Conservation (phyloP, 2,797 vertebrate genomes). For the Peromyscus attwateri region DNA sequence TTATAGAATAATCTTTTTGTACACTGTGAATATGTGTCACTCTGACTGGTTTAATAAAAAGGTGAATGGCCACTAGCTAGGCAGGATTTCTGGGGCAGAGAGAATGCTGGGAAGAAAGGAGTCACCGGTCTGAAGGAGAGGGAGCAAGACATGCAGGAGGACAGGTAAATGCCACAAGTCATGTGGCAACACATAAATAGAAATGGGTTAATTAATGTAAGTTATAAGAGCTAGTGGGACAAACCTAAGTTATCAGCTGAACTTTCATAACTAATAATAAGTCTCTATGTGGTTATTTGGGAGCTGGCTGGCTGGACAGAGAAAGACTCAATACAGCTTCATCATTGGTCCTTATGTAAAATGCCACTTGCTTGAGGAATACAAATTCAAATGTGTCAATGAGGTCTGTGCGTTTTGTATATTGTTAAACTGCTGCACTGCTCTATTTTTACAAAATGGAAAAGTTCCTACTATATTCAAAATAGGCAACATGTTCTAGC, state of each 20-base stretch:
- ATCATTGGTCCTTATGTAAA: neutral
- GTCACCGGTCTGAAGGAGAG: neutral
- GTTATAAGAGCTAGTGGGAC: neutral
- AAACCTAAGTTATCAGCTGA: neutral
- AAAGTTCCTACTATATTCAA: neutral
- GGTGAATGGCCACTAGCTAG: neutral
- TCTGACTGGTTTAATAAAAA: neutral
- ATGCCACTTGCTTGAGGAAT: neutral
- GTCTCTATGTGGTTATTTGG: neutral
- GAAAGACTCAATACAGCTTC: neutral
- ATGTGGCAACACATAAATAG: neutral
- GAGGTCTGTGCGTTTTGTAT: neutral
- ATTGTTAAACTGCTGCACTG: neutral
- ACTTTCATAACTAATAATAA: neutral
- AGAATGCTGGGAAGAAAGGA: neutral
- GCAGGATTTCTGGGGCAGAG: neutral
- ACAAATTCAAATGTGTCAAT: neutral
- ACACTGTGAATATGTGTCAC: neutral
- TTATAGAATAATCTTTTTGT: neutral
- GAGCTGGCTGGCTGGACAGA: neutral
- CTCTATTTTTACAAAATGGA: slow-evolving; percentile 2
- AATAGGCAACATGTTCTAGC: neutral
- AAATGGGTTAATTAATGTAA: neutral
- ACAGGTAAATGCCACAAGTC: neutral
- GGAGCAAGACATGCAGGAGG: neutral